phyloP scores from a whole-genome alignment of 2,888 invertebrate genomes.

The Rotaria sp. region DNA sequence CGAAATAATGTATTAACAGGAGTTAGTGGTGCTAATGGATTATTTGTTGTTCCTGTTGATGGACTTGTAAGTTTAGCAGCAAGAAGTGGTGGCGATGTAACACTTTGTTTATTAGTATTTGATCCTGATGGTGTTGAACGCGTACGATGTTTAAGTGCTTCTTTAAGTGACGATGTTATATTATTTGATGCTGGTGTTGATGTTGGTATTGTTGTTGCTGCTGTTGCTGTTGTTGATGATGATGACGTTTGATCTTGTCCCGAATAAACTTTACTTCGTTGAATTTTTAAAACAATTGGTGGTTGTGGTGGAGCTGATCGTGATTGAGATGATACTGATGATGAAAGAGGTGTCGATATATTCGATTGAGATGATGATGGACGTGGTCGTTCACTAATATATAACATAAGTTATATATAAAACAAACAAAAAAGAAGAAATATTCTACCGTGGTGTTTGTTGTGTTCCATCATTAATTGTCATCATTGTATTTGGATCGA shows the following conservation, averaged over 20 bases:
- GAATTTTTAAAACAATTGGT: conserved; percentile 15
- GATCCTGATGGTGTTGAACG: neutral
- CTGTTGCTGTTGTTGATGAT: neutral
- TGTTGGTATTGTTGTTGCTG: neutral
- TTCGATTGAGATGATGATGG: neutral
- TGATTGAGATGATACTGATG: neutral
- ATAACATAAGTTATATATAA: neutral
- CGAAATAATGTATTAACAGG: neutral
- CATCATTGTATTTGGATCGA: neutral
- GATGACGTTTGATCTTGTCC: neutral
- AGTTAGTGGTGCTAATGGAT: neutral
- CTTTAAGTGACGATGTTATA: neutral
- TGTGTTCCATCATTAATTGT: neutral
- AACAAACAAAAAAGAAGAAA: neutral
- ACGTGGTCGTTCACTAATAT: neutral
- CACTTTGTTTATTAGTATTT: neutral
- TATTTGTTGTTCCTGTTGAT: neutral
- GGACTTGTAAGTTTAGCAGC: neutral
- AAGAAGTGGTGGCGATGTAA: neutral
- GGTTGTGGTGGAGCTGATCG: conserved; percentile 20
- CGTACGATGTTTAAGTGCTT: neutral
- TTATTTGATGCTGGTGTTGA: neutral
- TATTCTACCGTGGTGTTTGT: neutral
- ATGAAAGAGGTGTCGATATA: neutral
- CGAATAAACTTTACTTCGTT: neutral